Percentiles rank a stretch among this genome's conserved stretches.
Evolutionary conservation across 2,888 invertebrate genomes (phyloP).

Genomic region (Euphydryas editha): DNA sequence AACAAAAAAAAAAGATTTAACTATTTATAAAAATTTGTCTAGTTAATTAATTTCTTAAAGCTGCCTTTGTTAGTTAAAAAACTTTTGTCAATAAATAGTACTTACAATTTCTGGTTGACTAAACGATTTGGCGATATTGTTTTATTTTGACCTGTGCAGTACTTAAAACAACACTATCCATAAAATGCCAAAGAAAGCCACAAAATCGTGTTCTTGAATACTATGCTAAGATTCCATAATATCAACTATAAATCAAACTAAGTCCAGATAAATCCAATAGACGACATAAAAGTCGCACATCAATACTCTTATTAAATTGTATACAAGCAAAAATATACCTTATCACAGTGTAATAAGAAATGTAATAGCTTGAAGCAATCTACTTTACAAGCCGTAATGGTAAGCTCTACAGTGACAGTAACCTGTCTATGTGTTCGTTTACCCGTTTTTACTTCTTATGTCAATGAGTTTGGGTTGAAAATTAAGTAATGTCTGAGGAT

Average conservation of each 20-base stretch:
- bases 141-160: background rate
- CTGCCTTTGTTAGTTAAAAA: too few relatives aligned
- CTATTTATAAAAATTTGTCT: too few relatives aligned
- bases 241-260: slow-evolving; percentile 32
- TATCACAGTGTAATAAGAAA: background rate
- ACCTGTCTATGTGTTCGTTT: slow-evolving; percentile 19
- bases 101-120: too few relatives aligned
- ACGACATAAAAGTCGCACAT: slow-evolving; percentile 6
- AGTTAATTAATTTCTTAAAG: too few relatives aligned
- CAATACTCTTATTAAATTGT: background rate
- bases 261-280: slow-evolving; percentile 27
- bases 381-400: slow-evolving; percentile 7
- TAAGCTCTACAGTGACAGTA: slow-evolving; percentile 21
- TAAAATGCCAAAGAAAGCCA: slow-evolving; percentile 22
- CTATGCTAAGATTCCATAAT: slow-evolving; percentile 19
- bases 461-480: slow-evolving; percentile 2
- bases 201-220: slow-evolving; percentile 26
- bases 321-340: slow-evolving; percentile 7
- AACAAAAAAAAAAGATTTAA: too few relatives aligned
- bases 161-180: background rate
- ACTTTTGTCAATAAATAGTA: too few relatives aligned
- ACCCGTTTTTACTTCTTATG: slow-evolving; percentile 14
- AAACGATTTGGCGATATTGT: too few relatives aligned
- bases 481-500: background rate
- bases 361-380: slow-evolving; percentile 9